A percentile compares a stretch with the other conserved stretches of the same genome.
These are phyloP conservation scores for Garrulus glandarius DNA, from an alignment of 2,797 vertebrate genomes.

Conservation along the genomic window DNA sequence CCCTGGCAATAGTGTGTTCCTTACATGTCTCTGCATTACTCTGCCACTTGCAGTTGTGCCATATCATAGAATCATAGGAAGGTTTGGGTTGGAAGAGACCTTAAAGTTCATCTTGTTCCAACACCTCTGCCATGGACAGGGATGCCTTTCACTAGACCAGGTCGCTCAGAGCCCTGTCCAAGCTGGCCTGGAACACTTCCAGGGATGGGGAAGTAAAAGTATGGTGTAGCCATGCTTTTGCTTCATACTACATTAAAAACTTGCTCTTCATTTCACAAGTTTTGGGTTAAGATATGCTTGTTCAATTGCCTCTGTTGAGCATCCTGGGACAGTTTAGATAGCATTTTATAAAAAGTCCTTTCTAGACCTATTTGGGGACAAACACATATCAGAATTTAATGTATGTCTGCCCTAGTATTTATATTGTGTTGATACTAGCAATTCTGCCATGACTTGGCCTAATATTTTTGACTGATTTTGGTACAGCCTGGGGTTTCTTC, in stretches of 20 bases:
- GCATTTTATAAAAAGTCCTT: not conserved
- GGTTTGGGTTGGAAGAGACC: not conserved
- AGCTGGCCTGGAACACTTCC: not conserved
- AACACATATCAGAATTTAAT: not conserved
- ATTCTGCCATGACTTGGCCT: not conserved
- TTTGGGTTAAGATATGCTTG: accelerated
- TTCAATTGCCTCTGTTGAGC: not conserved
- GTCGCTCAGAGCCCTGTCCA: not conserved
- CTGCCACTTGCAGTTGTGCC: not conserved
- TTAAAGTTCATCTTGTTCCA: not conserved
- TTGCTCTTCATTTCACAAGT: not conserved
- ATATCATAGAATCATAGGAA: not conserved
- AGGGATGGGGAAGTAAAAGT: not conserved
- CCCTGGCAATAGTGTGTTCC: not conserved
- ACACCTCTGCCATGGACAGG: not conserved
- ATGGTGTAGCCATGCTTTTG: accelerated
- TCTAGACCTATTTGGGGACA: not conserved
- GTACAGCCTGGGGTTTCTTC: not conserved
- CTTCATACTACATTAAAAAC: not conserved
- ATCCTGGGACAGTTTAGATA: not conserved
- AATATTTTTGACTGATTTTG: not conserved
- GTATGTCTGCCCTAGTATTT: not conserved
- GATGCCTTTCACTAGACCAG: not conserved
- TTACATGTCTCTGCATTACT: not conserved
- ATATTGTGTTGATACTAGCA: not conserved